Base-by-base conservation (phyloP, 2,797 vertebrate genomes). In the Fistularia commersonii region DNA sequence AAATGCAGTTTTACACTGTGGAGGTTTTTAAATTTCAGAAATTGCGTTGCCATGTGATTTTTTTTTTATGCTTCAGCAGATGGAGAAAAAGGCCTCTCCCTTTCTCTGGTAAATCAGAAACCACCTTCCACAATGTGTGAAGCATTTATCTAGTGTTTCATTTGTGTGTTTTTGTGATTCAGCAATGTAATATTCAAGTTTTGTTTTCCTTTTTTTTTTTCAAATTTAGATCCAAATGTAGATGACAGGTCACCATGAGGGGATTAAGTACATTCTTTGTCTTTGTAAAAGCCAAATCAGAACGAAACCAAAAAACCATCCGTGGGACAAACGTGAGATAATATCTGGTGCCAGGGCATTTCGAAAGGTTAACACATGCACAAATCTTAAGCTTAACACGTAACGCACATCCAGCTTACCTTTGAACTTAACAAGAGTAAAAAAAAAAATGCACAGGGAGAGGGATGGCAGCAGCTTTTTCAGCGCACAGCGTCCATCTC, bases 331-430 rank as follows among this genome's bases (percentile, higher is more conserved):
- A n/a, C n/a, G n/a, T n/a, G n/a, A n/a, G 74, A 85, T 82, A 81
- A 75, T 73, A 87, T 87, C 85, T 87, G 77, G 69, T 80, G 80
- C 75, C 77, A 62, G 62, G 68, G 11, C n/a, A 44, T 11, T n/a
- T 7, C 45, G 51, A 0, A 64, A 51, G 65, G 66, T 72, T 69
- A 45, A 48, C 41, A 54, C 46, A 13, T 54, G 53, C 41, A 49
- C 51, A 53, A 51, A 57, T 51, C 57, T 31, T 15, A 23, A 44
- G 12, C 41, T 8, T 44, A 35, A 1, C n/a, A 11, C 23, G n/a
- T n/a, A n/a, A 42, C 32, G 46, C 39, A 12, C 23, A 39, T 31
- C 23, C 37, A n/a, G n/a, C n/a, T 6, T 7, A 51, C n/a, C 10
- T 13, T 41, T 31, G 0, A 13, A 50, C 8, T 46, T 14, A 9